Base-by-base conservation (phyloP, 1,140 invertebrate species). In the Scaptomyza pallida region DNA sequence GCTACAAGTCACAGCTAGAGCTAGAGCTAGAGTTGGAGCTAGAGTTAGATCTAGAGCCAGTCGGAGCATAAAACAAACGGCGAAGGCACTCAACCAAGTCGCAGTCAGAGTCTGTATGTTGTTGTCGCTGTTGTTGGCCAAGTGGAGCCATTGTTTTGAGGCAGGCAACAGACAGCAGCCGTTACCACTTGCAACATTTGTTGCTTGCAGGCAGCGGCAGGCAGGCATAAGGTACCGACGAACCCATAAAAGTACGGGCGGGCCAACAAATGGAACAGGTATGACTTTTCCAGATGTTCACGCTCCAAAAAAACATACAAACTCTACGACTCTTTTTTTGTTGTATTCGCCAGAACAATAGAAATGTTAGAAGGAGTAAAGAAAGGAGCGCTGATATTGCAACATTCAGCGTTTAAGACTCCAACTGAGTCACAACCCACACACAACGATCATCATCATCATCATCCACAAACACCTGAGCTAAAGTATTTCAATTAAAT, bases 221-320 rank as follows among this genome's bases (percentile, higher is more conserved):
- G 2, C 6, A 9, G 26, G 75, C 79, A 82, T 82, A 86, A 81
- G 81, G 81, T 76, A 88, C 76, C 65, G 59, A 67, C 77, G 78
- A 86, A 81, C 77, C 81, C 81, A 86, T 88, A 86, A 88, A 86
- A 86, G 82, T 86, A 85, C 80, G 70, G 74, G 82, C 81, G 73
- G 69, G 77, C 80, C 79, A 71, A 56, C 86, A 85, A 85, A 85
- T 85, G 80, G 80, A 85, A 81, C 80, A 86, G 80, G 80, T 85
- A 86, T 77, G 64, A 63, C 75, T 61, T 48, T 52, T 57, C 73
- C 72, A 86, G 81, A 78, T 88, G 82, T 86, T 86, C 81, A 86
- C 81, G 81, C 81, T 86, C 81, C 80, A 77, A 86, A 86, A 85
- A 88, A 85, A 35, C 3, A 37, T 1, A 30, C 6, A 37, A 75